Evolutionary conservation across 2,113 vertebrate species (phyloP), one percentile per base, ranked within the genome.

Genomic region (Podocnemis expansa): DNA sequence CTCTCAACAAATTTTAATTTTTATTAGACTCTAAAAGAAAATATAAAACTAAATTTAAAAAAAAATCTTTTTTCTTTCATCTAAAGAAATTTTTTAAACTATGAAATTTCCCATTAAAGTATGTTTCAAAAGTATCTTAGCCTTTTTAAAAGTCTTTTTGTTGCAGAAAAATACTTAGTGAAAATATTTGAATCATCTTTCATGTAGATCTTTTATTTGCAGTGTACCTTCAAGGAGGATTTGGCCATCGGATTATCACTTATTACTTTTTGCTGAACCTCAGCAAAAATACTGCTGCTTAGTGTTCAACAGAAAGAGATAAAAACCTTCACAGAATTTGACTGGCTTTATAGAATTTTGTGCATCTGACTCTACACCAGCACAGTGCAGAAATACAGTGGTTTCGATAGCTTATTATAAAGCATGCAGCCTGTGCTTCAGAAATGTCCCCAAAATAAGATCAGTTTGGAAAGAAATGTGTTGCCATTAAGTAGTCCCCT

Each of bases 381-480:
- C 29, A 1, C 14, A 87, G 85, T 91, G 95, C 81, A 84, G 94
- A 92, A 97, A 84, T 52, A 70, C 0, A 84, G 73, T 79, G 70
- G 85, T 22, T 94, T 51, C 93, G 55, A 81, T 47, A 89, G 79
- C 60, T 89, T 84, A 91, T 88, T 87, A 94, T 82, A 70, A 85
- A 95, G 70, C 70, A 91, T 76, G 60, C 85, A 92, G 93, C 88
- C 82, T 93, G 56, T 94, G 89, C 86, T 90, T 55, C 0, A 0
- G 87, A 91, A 93, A 94, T 91, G 88, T 94, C 94, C 93, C 91
- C 93, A 89, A 88, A 96, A 91, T 41, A 92, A 63, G 92, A 27
- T 51, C 0, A 0, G 2, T 87, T 93, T 91, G 88, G n/a, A 89
- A 91, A 81, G 8, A 0, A 0, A 7, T 49, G 70, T 45, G 91